Conservation (phyloP, 2,113 vertebrate genomes). For the Channa argus region DNA sequence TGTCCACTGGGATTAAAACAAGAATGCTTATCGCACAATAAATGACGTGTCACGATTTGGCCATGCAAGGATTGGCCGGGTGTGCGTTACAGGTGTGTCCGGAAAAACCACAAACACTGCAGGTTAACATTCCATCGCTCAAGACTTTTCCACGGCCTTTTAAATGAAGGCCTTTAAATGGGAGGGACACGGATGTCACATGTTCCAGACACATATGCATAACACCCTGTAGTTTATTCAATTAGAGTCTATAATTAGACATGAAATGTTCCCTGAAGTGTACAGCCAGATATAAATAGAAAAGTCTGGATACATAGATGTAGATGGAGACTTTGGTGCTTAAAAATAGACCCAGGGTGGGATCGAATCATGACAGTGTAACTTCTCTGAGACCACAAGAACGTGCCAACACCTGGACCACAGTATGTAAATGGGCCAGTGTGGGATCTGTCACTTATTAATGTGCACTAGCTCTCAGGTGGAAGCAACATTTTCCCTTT, state of each 20-base stretch:
- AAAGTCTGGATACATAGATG: not conserved
- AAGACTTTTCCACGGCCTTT: conserved; percentile 10
- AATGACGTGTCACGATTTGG: conserved; percentile 33
- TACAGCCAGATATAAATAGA: conserved; percentile 49
- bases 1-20: not conserved
- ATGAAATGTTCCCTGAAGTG: conserved; percentile 2
- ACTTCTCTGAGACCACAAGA: conserved; percentile 3
- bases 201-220: conserved; percentile 2
- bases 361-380: conserved; percentile 18
- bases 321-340: not conserved
- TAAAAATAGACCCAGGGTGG: conserved; percentile 32
- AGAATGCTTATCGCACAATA: not conserved
- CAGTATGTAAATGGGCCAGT: too few species aligned
- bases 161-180: not conserved
- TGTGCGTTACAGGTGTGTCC: conserved; percentile 66
- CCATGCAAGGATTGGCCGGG: not conserved
- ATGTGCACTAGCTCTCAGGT: too few species aligned
- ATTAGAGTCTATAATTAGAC: conserved; percentile 48
- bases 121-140: conserved; percentile 66
- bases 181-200: conserved; percentile 11
- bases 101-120: conserved; percentile 35
- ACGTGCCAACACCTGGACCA: not conserved
- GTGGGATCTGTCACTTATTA: too few species aligned
- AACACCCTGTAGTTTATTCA: not conserved
- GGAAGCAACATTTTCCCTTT: too few species aligned